These are phyloP conservation scores for Spheniscus humboldti DNA, from an alignment of 2,797 vertebrate species.

Conservation along the genomic window DNA sequence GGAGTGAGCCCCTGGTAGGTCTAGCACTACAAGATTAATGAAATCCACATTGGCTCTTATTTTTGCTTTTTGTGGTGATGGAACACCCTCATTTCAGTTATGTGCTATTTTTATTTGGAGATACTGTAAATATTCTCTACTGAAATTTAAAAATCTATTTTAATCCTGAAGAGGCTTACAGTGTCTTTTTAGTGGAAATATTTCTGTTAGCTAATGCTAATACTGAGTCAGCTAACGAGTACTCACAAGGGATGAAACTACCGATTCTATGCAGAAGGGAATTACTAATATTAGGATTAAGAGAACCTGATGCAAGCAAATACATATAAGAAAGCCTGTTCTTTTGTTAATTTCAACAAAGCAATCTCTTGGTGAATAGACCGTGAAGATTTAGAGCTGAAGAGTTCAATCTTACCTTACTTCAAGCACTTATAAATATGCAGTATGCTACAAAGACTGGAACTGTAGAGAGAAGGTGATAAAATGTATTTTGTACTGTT, in stretches of 20 bases:
- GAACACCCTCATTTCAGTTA: background rate
- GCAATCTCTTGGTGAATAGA: background rate
- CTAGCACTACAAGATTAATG: background rate
- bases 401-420: background rate
- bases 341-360: slow-evolving; percentile 16
- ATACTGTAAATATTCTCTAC: background rate
- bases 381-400: background rate
- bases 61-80: background rate
- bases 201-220: background rate
- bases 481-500: slow-evolving; percentile 12
- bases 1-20: background rate
- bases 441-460: background rate
- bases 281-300: background rate
- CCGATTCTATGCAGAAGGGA: background rate
- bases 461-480: background rate
- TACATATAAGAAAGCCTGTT: background rate
- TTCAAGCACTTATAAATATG: slow-evolving; percentile 13
- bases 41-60: background rate
- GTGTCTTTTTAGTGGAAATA: background rate
- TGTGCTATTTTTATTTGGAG: background rate
- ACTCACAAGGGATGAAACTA: background rate
- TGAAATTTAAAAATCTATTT: background rate
- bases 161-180: background rate
- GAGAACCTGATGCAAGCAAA: background rate
- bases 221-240: background rate